Evolutionary conservation across 2,888 invertebrate genomes (phyloP).

Genomic region (Xylota sylvarum): DNA sequence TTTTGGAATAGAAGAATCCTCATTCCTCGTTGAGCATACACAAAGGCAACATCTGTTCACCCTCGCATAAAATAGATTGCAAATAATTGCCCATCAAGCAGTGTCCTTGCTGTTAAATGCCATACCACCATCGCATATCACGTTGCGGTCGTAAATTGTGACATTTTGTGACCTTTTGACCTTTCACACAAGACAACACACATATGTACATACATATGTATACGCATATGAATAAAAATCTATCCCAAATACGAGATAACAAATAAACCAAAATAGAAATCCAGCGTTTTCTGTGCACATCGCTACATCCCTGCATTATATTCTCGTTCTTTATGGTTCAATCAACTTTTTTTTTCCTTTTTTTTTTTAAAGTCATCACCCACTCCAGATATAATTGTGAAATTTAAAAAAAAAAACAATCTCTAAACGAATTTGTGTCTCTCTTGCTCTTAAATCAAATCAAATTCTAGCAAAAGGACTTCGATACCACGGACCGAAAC

Average conservation of each 20-base stretch:
- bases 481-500: neutral
- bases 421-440: neutral
- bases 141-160: slow-evolving; percentile 42
- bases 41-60: slow-evolving; percentile 34
- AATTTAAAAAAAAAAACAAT: neutral
- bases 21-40: neutral
- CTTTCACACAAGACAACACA: slow-evolving; percentile 4
- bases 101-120: slow-evolving; percentile 46
- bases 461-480: slow-evolving; percentile 8
- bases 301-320: neutral
- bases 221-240: too few relatives aligned
- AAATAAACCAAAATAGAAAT: slow-evolving; percentile 4
- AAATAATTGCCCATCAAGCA: slow-evolving; percentile 45
- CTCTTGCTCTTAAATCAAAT: slow-evolving; percentile 27
- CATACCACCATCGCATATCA: slow-evolving; percentile 35
- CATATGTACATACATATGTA: too few relatives aligned
- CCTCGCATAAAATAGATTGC: slow-evolving; percentile 38
- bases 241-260: neutral
- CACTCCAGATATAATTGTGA: too few relatives aligned
- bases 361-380: slow-evolving; percentile 6
- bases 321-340: slow-evolving; percentile 6
- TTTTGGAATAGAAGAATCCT: slow-evolving; percentile 7
- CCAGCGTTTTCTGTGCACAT: neutral
- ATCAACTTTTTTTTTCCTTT: too few relatives aligned
- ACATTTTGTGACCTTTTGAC: slow-evolving; percentile 35